Conservation (phyloP, 1,140 invertebrate species). For the Wasmannia auropunctata region DNA sequence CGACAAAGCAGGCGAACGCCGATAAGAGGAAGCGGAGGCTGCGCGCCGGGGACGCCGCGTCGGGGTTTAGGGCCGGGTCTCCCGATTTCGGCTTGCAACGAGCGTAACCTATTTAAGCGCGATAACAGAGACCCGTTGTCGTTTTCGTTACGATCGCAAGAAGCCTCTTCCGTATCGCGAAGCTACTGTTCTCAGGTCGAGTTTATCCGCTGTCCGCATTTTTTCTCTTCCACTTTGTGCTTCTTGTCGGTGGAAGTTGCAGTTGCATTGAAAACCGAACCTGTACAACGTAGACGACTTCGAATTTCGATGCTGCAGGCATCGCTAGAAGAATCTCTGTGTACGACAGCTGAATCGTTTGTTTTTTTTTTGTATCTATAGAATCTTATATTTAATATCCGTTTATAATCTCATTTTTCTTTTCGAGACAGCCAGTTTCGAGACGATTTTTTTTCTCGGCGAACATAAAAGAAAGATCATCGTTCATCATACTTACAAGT, state of each 20-base stretch:
- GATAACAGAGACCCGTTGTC: conserved; percentile 74
- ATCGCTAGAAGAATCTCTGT: not conserved
- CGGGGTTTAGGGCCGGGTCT: conserved; percentile 18
- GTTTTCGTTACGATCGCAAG: conserved; percentile 37
- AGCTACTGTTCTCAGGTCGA: not conserved
- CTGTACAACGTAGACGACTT: not conserved
- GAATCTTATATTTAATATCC: not conserved
- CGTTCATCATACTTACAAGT: not conserved
- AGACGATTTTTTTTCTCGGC: not conserved
- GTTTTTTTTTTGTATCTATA: not conserved
- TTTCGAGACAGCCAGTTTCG: too few species aligned
- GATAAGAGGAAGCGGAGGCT: conserved; percentile 71
- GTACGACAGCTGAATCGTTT: not conserved
- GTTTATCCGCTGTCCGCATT: conserved; percentile 10
- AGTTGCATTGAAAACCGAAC: not conserved
- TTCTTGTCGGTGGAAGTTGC: not conserved
- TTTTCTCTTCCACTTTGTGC: not conserved
- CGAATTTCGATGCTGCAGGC: not conserved
- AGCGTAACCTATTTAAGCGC: conserved; percentile 76
- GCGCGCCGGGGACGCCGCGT: too few species aligned
- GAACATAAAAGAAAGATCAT: not conserved
- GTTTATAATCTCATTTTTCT: not conserved
- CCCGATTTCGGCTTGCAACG: conserved; percentile 57
- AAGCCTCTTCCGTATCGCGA: not conserved
- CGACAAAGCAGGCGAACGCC: conserved; percentile 62